These are phyloP conservation scores for Drosophila vallismaia DNA, from an alignment of 2,888 invertebrate species.

Conservation along the genomic window DNA sequence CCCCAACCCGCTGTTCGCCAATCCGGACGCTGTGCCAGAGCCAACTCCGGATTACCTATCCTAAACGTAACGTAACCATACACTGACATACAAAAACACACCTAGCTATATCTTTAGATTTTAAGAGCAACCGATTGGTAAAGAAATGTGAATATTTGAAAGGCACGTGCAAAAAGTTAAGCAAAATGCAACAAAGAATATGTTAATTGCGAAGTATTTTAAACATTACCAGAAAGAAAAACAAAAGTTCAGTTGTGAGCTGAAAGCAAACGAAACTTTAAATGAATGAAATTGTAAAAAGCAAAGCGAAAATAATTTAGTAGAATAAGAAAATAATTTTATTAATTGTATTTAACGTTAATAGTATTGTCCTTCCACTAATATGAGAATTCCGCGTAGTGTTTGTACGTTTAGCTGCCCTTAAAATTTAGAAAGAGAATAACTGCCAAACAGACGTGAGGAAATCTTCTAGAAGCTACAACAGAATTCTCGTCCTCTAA, in stretches of 20 bases:
- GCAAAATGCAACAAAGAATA: conserved; percentile 35
- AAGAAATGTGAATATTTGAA: conserved; percentile 65
- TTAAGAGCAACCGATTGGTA: conserved; percentile 39
- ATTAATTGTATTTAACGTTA: conserved; percentile 65
- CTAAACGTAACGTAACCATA: conserved; percentile 73
- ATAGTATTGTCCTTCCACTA: conserved; percentile 63
- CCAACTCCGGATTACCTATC: conserved; percentile 92
- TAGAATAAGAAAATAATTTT: conserved; percentile 74
- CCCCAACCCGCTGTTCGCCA: conserved; percentile 96
- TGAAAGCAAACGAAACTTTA: conserved; percentile 43
- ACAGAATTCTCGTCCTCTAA: conserved; percentile 81
- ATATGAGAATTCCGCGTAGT: conserved; percentile 80
- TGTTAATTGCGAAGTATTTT: conserved; percentile 43
- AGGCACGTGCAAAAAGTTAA: conserved; percentile 81
- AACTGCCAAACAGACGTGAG: conserved; percentile 43
- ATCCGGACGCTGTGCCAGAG: conserved; percentile 91
- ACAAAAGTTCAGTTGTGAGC: conserved; percentile 74
- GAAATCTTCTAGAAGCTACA: conserved; percentile 51
- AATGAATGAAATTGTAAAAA: conserved; percentile 52
- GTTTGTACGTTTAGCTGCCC: conserved; percentile 28
- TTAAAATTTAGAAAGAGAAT: conserved; percentile 1
- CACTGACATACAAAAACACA: conserved; percentile 41
- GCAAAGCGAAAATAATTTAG: conserved; percentile 45
- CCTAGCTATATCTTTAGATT: conserved; percentile 67
- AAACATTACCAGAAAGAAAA: conserved; percentile 56